Percentiles rank a stretch among this genome's conserved stretches.
Conservation (phyloP, 2,113 vertebrate genomes). For the Nasalis larvatus region DNA sequence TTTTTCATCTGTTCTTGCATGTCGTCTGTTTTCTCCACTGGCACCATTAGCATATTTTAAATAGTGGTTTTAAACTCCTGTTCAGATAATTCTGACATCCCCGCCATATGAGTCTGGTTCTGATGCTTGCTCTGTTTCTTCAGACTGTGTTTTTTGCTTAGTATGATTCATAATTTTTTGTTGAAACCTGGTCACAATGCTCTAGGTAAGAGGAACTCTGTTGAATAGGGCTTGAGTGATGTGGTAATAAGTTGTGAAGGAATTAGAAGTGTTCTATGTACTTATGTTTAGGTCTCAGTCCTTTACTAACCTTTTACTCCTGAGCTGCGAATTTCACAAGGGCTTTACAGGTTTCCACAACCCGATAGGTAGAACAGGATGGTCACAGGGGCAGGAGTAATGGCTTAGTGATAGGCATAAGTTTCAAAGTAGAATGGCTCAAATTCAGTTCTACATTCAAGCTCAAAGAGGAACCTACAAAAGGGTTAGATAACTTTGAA, state of each 20-base stretch:
- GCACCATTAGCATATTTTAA: neutral
- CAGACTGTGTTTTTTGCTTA: neutral
- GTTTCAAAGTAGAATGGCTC: neutral
- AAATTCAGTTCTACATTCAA: neutral
- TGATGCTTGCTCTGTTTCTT: neutral
- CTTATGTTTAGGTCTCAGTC: neutral
- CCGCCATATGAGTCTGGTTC: neutral
- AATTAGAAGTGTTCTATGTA: neutral
- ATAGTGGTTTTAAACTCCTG: neutral
- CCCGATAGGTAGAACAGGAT: neutral
- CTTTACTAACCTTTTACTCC: neutral
- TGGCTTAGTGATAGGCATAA: neutral
- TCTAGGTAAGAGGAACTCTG: neutral
- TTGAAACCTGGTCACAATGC: neutral
- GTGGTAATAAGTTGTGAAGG: neutral
- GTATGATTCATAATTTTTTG: neutral
- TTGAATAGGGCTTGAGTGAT: neutral
- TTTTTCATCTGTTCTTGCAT: neutral
- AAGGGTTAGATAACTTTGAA: neutral
- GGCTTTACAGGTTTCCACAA: neutral
- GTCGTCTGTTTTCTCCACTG: neutral
- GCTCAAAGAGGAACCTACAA: neutral
- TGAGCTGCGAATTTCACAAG: neutral
- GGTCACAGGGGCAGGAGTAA: fast-evolving
- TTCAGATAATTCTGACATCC: neutral